Evolutionary conservation across 1,140 invertebrate genomes (phyloP).

Genomic region (Eupristina koningsbergeri): DNA sequence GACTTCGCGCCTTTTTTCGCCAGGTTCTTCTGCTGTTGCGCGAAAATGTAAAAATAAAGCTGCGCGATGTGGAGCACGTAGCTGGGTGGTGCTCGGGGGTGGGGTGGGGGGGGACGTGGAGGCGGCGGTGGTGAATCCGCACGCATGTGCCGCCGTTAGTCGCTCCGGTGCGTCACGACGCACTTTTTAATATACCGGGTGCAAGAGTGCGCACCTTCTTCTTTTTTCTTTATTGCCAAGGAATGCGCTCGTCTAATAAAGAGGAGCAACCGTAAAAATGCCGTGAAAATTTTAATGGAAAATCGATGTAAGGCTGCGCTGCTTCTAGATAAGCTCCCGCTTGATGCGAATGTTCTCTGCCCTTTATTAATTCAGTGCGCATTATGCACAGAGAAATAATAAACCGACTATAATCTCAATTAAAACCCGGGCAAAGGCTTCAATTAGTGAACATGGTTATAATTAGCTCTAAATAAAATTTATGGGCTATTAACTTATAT

Average conservation of each 20-base stretch:
- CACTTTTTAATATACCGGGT: not conserved
- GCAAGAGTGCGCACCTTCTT: too few relatives aligned
- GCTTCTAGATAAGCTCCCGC: not conserved
- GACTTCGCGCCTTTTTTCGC: slow-evolving; percentile 25
- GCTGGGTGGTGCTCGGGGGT: not conserved
- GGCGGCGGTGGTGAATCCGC: not conserved
- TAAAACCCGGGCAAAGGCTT: not conserved
- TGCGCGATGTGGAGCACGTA: slow-evolving; percentile 19
- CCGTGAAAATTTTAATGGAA: not conserved
- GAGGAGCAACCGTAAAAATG: not conserved
- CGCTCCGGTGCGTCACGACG: not conserved
- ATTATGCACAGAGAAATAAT: not conserved
- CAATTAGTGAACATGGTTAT: not conserved
- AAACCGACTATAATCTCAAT: not conserved
- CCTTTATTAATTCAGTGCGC: not conserved
- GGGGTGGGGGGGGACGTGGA: not conserved
- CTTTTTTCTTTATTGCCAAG: not conserved
- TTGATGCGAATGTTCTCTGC: not conserved
- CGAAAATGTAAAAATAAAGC: slow-evolving; percentile 45
- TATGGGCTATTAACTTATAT: not conserved
- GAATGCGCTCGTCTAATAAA: not conserved
- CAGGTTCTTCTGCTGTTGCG: not conserved
- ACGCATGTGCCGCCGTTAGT: not conserved
- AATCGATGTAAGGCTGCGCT: not conserved
- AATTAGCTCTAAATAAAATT: not conserved